phyloP scores from a whole-genome alignment of 2,888 invertebrate species.

The Xestoiulus laeticollis region DNA sequence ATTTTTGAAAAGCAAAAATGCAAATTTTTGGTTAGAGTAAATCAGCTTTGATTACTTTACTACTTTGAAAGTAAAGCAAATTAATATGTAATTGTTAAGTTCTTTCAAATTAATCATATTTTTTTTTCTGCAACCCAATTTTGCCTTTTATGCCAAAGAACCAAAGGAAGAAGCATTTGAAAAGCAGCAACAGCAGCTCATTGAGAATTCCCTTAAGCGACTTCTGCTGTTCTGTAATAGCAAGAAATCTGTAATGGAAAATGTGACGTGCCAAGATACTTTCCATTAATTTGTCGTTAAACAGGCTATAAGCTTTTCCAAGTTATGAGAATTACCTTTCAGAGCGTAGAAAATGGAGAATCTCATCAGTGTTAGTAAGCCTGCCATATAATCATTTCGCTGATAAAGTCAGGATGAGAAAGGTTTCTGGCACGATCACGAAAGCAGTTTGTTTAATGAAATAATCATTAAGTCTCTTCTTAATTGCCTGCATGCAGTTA shows the following conservation, averaged over 20 bases:
- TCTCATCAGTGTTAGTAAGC: neutral
- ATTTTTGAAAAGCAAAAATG: neutral
- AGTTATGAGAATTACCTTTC: slow-evolving; percentile 43
- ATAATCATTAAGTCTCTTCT: slow-evolving; percentile 20
- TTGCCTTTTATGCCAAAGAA: neutral
- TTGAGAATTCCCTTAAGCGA: slow-evolving; percentile 29
- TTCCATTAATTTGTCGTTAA: slow-evolving; percentile 23
- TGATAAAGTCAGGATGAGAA: neutral
- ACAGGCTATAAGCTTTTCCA: slow-evolving; percentile 25
- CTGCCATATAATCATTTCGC: neutral
- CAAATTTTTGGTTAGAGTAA: neutral
- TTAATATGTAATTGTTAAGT: neutral
- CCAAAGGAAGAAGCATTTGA: neutral
- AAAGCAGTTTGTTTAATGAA: slow-evolving; percentile 7
- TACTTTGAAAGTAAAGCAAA: neutral
- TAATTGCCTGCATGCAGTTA: slow-evolving; percentile 9
- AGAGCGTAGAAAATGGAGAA: slow-evolving; percentile 30
- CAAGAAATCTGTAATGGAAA: slow-evolving; percentile 2
- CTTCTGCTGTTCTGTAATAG: slow-evolving; percentile 20
- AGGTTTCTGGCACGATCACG: neutral
- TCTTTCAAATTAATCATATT: neutral
- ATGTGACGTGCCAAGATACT: slow-evolving; percentile 35
- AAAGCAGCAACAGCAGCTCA: neutral
- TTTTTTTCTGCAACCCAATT: neutral
- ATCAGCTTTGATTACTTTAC: neutral